Percentiles rank a stretch among this genome's conserved stretches.
These are phyloP conservation scores for Oryzias woworae DNA, from an alignment of 2,113 vertebrate genomes.

Conservation along the genomic window DNA sequence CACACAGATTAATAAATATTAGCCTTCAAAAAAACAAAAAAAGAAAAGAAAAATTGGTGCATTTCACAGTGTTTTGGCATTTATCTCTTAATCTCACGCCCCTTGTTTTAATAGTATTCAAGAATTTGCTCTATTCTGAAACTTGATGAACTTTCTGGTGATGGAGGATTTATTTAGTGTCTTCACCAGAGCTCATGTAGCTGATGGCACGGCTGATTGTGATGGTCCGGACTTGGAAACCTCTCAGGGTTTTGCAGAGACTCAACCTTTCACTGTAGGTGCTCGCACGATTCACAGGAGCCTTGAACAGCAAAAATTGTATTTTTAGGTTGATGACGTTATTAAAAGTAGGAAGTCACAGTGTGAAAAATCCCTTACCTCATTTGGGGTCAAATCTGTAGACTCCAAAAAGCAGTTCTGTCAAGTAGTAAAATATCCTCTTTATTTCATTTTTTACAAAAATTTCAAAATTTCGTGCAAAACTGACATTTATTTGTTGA, in stretches of 20 bases:
- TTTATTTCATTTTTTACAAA: neutral
- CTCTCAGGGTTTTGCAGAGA: slow-evolving; percentile 81
- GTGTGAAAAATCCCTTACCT: slow-evolving; percentile 25
- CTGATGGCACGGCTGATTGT: slow-evolving; percentile 81
- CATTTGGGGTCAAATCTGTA: neutral
- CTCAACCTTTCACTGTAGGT: slow-evolving; percentile 63
- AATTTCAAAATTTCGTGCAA: too few species aligned
- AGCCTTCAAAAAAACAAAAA: slow-evolving; percentile 14
- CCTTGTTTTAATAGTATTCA: slow-evolving; percentile 4
- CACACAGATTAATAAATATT: too few species aligned
- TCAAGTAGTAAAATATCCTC: slow-evolving; percentile 24
- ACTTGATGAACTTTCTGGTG: neutral
- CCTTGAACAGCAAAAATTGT: slow-evolving; percentile 35
- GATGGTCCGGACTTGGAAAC: slow-evolving; percentile 77
- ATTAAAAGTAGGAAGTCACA: neutral
- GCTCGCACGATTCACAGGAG: slow-evolving; percentile 6
- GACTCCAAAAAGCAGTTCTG: slow-evolving; percentile 62
- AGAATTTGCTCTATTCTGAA: slow-evolving; percentile 2
- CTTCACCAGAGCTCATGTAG: slow-evolving; percentile 63
- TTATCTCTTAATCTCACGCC: neutral
- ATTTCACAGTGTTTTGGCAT: slow-evolving; percentile 32
- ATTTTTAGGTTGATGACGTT: too few species aligned
- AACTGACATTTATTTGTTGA: too few species aligned
- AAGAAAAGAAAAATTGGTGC: slow-evolving; percentile 1
- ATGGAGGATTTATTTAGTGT: slow-evolving; percentile 30